Percentiles rank a stretch among this genome's conserved stretches.
These are phyloP conservation scores for Mixornis gularis DNA, from an alignment of 2,113 vertebrate genomes.

Conservation along the genomic window DNA sequence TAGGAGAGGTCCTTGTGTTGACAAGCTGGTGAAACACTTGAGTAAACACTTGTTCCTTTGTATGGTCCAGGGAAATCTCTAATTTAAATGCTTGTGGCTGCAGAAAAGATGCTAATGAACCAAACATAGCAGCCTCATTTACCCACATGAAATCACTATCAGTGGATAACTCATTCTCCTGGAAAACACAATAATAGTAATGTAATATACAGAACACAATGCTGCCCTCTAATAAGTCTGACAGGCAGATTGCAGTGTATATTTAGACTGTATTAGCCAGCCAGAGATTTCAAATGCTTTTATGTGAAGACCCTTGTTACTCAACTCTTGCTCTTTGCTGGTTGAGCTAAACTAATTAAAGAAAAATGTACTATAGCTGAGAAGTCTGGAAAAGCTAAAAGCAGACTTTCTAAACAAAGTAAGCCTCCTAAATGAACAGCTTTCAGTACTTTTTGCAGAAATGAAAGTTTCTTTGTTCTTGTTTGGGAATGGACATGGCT, in stretches of 20 bases:
- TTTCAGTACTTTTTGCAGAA: background rate
- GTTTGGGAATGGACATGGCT: background rate
- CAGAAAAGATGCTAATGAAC: constrained; percentile 14
- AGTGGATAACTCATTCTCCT: constrained; percentile 28
- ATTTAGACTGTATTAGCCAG: constrained; percentile 18
- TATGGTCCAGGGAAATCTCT: background rate
- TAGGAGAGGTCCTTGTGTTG: background rate
- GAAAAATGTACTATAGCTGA: background rate
- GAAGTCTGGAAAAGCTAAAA: background rate
- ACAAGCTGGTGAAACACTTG: background rate
- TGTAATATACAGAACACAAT: constrained; percentile 14
- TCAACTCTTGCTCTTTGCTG: constrained; percentile 2
- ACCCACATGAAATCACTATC: background rate
- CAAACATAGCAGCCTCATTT: constrained; percentile 18
- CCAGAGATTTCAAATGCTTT: constrained; percentile 3
- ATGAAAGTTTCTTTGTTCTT: background rate
- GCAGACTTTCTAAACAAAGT: background rate
- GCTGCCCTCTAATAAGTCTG: constrained; percentile 33
- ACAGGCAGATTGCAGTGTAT: constrained; percentile 18
- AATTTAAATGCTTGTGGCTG: background rate
- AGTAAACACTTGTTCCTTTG: background rate
- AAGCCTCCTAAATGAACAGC: background rate
- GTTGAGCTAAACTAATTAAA: constrained; percentile 28
- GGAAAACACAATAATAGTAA: constrained; percentile 39
- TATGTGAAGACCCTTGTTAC: background rate